Conservation (phyloP, 2,113 vertebrate species). For the Nestor notabilis region DNA sequence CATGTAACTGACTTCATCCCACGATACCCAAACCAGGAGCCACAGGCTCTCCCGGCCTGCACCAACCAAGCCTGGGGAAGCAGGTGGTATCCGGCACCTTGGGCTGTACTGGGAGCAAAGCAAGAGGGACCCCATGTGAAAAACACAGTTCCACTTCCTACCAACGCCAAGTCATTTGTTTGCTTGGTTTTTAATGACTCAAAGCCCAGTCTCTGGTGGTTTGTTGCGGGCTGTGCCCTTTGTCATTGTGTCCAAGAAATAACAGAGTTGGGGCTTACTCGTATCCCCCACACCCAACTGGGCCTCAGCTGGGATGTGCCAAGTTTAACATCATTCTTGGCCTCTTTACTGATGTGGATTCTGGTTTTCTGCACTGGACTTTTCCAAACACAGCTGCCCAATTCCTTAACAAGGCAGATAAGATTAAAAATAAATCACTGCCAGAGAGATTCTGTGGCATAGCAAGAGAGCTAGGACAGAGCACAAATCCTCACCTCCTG, state of each 20-base stretch:
- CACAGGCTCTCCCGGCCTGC: not conserved
- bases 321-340: constrained; percentile 29
- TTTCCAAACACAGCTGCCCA: not conserved
- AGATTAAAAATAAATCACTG: not conserved
- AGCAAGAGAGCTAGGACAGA: not conserved
- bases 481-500: not conserved
- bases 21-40: not conserved
- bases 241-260: not conserved
- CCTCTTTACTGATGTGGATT: not conserved
- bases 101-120: not conserved
- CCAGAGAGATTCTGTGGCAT: not conserved
- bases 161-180: not conserved
- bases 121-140: not conserved
- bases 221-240: not conserved
- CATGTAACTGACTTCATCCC: not conserved
- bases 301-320: not conserved
- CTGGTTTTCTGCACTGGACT: not conserved
- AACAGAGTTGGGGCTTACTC: not conserved
- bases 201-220: not conserved
- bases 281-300: not conserved
- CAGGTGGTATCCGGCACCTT: not conserved
- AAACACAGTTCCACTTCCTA: not conserved
- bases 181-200: not conserved
- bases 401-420: not conserved
- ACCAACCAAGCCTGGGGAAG: not conserved